Conservation (phyloP, 2,113 vertebrate species). For the Synodontis membranacea region DNA sequence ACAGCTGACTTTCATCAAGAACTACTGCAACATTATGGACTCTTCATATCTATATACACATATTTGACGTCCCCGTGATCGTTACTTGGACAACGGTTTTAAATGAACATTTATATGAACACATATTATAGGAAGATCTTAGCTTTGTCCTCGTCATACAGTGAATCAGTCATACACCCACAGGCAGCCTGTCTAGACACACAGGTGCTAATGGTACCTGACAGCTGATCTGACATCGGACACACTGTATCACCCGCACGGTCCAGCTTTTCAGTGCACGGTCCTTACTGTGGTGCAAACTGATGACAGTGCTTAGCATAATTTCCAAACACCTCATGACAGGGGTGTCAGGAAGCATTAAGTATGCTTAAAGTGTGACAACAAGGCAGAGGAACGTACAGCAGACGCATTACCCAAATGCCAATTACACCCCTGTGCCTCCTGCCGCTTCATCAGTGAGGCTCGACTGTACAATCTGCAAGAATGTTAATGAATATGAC, state of each 20-base stretch:
- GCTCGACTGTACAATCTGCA: not conserved
- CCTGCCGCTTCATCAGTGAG: slow-evolving; percentile 23
- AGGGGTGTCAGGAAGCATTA: slow-evolving; percentile 50
- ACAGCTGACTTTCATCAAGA: not conserved
- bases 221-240: slow-evolving; percentile 38
- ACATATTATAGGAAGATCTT: slow-evolving; percentile 5
- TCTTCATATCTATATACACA: not conserved
- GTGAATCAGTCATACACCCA: not conserved
- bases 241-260: slow-evolving; percentile 40
- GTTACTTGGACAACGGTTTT: not conserved
- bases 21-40: not conserved
- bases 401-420: slow-evolving; percentile 35
- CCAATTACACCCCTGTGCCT: slow-evolving; percentile 26
- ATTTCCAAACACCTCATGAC: slow-evolving; percentile 54
- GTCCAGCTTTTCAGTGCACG: slow-evolving; percentile 26
- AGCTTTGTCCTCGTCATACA: not conserved
- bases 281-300: slow-evolving; percentile 16
- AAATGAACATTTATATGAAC: not conserved
- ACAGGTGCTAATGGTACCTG: slow-evolving; percentile 30
- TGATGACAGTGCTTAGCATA: slow-evolving; percentile 52
- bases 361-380: slow-evolving; percentile 43
- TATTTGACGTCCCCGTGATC: not conserved
- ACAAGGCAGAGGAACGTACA: slow-evolving; percentile 30
- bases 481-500: slow-evolving; percentile 25
- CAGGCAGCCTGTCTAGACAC: not conserved